Percentiles rank a stretch among this genome's conserved stretches.
Evolutionary conservation across 2,888 invertebrate genomes (phyloP).

Genomic region (Aelia acuminata): DNA sequence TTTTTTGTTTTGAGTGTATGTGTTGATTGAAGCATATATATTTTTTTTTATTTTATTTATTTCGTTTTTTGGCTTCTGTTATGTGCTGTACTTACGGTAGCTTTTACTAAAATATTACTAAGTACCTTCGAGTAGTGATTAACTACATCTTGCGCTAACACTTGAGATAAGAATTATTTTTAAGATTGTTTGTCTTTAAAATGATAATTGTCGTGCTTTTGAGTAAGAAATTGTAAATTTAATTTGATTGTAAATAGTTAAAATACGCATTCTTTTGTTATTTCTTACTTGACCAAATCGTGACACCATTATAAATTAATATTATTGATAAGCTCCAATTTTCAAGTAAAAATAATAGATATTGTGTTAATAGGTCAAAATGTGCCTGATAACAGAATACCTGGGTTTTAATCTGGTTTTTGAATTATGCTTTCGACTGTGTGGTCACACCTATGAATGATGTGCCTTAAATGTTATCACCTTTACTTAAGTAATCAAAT

Average conservation of each 20-base stretch:
- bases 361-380: background rate
- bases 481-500: constrained; percentile 60
- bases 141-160: constrained; percentile 55
- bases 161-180: constrained; percentile 40
- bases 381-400: background rate
- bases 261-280: constrained; percentile 28
- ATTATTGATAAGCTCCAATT: constrained; percentile 13
- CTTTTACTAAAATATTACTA: constrained; percentile 56
- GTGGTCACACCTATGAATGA: constrained; percentile 35
- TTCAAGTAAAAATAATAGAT: background rate
- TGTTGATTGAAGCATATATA: constrained; percentile 44
- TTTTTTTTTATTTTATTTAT: background rate
- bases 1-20: constrained; percentile 19
- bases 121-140: constrained; percentile 56
- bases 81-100: constrained; percentile 56
- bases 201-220: constrained; percentile 49
- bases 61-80: constrained; percentile 49
- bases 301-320: constrained; percentile 34
- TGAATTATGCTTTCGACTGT: constrained; percentile 17
- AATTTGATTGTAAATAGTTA: constrained; percentile 43
- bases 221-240: constrained; percentile 39
- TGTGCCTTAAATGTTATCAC: constrained; percentile 60
- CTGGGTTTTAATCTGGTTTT: background rate
- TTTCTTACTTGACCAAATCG: constrained; percentile 45
- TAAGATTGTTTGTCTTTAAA: constrained; percentile 10